Conservation (phyloP, 2,888 invertebrate species). For the Epinotia nisella region DNA sequence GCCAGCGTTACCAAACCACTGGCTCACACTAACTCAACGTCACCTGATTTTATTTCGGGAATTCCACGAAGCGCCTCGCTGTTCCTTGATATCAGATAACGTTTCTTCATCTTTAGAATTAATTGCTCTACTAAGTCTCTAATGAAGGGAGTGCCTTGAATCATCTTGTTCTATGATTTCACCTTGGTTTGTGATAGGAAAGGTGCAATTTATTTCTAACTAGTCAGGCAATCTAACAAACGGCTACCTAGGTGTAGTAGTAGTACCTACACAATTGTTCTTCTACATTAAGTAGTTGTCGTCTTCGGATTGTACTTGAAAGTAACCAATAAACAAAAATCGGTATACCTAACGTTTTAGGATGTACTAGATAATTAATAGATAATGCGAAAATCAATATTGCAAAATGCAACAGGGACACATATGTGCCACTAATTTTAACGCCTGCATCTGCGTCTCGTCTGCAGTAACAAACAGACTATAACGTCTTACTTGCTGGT, state of each 20-base stretch:
- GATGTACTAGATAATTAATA: not conserved
- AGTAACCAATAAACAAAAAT: no score
- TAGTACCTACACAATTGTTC: no score
- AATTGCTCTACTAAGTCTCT: not conserved
- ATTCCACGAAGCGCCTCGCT: slow-evolving; percentile 8
- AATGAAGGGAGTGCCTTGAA: not conserved
- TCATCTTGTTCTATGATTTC: not conserved
- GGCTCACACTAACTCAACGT: slow-evolving; percentile 21
- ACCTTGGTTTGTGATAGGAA: not conserved
- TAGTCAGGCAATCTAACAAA: no score
- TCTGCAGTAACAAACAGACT: slow-evolving; percentile 18
- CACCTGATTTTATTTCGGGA: slow-evolving; percentile 39
- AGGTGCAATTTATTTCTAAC: not conserved
- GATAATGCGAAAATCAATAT: slow-evolving; percentile 6
- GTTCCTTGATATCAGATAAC: slow-evolving; percentile 17
- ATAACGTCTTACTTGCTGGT: not conserved
- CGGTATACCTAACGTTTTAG: no score
- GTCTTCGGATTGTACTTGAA: not conserved
- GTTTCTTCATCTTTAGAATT: not conserved
- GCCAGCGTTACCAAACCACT: slow-evolving; percentile 34
- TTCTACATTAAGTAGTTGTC: not conserved
- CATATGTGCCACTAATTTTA: slow-evolving; percentile 48
- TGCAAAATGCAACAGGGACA: slow-evolving; percentile 16
- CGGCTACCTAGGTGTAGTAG: no score
- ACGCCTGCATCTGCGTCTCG: slow-evolving; percentile 47